phyloP scores from a whole-genome alignment of 2,888 invertebrate genomes.

The Troides helena region DNA sequence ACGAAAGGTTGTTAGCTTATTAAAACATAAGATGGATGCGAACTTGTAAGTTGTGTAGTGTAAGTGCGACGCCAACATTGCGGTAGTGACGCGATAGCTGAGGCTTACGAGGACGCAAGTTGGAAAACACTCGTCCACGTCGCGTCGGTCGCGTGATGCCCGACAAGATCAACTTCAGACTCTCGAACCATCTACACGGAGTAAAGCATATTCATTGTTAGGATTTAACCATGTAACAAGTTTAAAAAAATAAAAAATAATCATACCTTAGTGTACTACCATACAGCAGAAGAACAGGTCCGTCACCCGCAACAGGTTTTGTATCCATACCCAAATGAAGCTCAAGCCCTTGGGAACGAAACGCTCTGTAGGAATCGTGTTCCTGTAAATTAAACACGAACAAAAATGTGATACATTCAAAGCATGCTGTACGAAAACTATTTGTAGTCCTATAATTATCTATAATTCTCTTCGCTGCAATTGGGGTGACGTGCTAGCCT shows the following conservation, averaged over 20 bases:
- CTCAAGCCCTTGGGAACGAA: constrained; percentile 82
- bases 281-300: constrained; percentile 90
- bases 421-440: too few species aligned
- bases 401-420: too few species aligned
- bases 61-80: constrained; percentile 91
- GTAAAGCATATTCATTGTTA: too few species aligned
- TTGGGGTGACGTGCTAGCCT: too few species aligned
- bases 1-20: too few species aligned
- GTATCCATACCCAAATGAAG: constrained; percentile 73
- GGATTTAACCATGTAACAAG: too few species aligned
- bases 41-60: constrained; percentile 90
- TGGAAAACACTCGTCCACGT: constrained; percentile 93
- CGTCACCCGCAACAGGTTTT: constrained; percentile 72
- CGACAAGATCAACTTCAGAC: constrained; percentile 94
- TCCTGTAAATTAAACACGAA: constrained; percentile 72
- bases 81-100: constrained; percentile 96
- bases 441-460: too few species aligned
- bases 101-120: constrained; percentile 90
- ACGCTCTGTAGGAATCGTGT: constrained; percentile 97
- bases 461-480: too few species aligned
- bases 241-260: neutral
- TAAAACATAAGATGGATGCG: too few species aligned
- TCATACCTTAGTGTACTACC: constrained; percentile 91
- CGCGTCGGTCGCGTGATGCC: constrained; percentile 96
- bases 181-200: constrained; percentile 91